These are phyloP conservation scores for Eueides isabella DNA, from an alignment of 1,140 invertebrate genomes.

Conservation along the genomic window DNA sequence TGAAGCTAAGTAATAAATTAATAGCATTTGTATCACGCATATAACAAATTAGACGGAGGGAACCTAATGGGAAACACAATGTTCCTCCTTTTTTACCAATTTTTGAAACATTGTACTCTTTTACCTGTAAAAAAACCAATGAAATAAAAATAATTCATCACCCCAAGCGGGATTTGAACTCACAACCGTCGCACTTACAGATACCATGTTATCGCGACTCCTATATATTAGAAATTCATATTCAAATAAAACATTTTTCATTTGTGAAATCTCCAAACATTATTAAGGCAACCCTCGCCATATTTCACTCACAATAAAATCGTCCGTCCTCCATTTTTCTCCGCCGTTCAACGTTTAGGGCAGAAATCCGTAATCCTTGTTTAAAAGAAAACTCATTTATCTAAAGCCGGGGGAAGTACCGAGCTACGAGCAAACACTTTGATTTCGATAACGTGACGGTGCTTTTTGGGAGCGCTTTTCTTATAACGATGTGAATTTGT, in stretches of 20 bases:
- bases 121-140: too few relatives aligned
- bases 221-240: background rate
- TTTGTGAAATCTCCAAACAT: conserved; percentile 5
- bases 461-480: background rate
- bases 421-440: background rate
- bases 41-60: too few relatives aligned
- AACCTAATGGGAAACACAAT: too few relatives aligned
- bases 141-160: too few relatives aligned
- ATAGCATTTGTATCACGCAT: too few relatives aligned
- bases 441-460: conserved; percentile 21
- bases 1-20: too few relatives aligned
- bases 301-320: conserved; percentile 27
- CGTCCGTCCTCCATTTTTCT: conserved; percentile 26
- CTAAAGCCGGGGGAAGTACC: conserved; percentile 15
- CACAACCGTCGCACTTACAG: too few relatives aligned
- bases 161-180: too few relatives aligned
- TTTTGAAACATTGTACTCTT: too few relatives aligned
- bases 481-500: background rate
- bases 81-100: too few relatives aligned
- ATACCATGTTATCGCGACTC: too few relatives aligned
- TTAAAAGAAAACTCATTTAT: conserved; percentile 65
- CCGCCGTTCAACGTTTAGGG: conserved; percentile 17
- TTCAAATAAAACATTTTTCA: conserved; percentile 32
- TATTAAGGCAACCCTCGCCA: conserved; percentile 29
- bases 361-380: conserved; percentile 49